phyloP scores from a whole-genome alignment of 2,888 invertebrate genomes.

The Caenorhabditis afra region DNA sequence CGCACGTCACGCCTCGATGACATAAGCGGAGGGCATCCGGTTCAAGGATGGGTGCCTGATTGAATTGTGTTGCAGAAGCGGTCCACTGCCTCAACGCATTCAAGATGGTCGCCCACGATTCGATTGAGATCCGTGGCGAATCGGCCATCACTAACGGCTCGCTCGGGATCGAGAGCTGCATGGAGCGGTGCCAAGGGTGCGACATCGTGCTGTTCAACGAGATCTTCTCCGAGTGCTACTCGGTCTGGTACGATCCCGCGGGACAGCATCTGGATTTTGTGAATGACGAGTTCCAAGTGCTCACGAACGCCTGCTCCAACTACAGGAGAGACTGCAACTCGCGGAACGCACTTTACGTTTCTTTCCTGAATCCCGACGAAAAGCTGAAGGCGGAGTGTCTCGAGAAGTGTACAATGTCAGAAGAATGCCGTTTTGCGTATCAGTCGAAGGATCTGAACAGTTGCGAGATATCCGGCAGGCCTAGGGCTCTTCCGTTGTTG shows the following conservation, averaged over 20 bases:
- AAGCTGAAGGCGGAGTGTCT: conserved; percentile 49
- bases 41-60: background rate
- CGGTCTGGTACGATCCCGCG: conserved; percentile 43
- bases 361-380: conserved; percentile 24
- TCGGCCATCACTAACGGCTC: conserved; percentile 46
- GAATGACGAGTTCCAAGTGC: conserved; percentile 59
- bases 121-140: conserved; percentile 55
- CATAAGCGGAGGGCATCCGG: conserved; percentile 10
- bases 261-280: conserved; percentile 56
- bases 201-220: conserved; percentile 60
- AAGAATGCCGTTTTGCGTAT: conserved; percentile 40
- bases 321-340: conserved; percentile 35
- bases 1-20: conserved; percentile 3
- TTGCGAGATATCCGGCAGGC: conserved; percentile 29
- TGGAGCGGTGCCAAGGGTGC: conserved; percentile 42
- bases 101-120: conserved; percentile 34
- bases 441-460: conserved; percentile 24
- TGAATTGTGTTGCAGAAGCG: conserved; percentile 38
- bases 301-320: conserved; percentile 41
- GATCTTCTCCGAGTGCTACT: conserved; percentile 54
- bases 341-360: conserved; percentile 42
- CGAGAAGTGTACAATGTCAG: conserved; percentile 50
- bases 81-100: conserved; percentile 54
- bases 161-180: conserved; percentile 41
- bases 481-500: conserved; percentile 27